phyloP scores from a whole-genome alignment of 2,797 vertebrate species.

The Oreonectes daqikongensis region DNA sequence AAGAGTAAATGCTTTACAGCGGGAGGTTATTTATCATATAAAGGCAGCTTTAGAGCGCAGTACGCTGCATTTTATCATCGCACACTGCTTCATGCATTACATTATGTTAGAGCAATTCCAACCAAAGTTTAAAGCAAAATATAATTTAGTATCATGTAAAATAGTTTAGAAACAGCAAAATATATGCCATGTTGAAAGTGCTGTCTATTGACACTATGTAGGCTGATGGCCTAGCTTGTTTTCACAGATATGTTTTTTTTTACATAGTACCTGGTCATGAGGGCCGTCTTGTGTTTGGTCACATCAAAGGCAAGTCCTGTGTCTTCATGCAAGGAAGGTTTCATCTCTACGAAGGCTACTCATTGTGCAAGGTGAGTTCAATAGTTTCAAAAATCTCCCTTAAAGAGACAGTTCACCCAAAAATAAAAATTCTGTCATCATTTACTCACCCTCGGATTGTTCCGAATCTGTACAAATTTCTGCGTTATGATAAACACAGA shows the following conservation, averaged over 20 bases:
- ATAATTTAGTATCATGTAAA: not conserved
- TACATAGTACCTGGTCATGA: slow-evolving; percentile 72
- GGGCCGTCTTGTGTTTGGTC: slow-evolving; percentile 74
- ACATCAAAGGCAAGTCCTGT: slow-evolving; percentile 69
- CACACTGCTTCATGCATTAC: slow-evolving; percentile 27
- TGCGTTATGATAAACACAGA: too few species aligned
- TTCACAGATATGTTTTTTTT: not conserved
- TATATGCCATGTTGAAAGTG: not conserved
- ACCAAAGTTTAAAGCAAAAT: not conserved
- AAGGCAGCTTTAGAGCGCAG: slow-evolving; percentile 12
- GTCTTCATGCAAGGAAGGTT: slow-evolving; percentile 79
- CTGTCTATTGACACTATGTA: not conserved
- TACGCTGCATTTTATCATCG: slow-evolving; percentile 3
- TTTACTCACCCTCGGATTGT: too few species aligned
- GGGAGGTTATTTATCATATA: slow-evolving; percentile 24
- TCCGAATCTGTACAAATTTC: too few species aligned
- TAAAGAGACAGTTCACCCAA: too few species aligned
- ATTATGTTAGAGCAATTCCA: not conserved
- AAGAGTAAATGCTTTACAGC: slow-evolving; percentile 27
- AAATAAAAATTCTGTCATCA: too few species aligned
- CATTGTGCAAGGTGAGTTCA: slow-evolving; percentile 71
- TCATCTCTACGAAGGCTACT: slow-evolving; percentile 77
- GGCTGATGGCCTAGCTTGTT: not conserved
- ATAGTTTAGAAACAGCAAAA: not conserved
- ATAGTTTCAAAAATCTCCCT: not conserved